phyloP scores from a whole-genome alignment of 2,888 invertebrate genomes.

The Acleris laterana region DNA sequence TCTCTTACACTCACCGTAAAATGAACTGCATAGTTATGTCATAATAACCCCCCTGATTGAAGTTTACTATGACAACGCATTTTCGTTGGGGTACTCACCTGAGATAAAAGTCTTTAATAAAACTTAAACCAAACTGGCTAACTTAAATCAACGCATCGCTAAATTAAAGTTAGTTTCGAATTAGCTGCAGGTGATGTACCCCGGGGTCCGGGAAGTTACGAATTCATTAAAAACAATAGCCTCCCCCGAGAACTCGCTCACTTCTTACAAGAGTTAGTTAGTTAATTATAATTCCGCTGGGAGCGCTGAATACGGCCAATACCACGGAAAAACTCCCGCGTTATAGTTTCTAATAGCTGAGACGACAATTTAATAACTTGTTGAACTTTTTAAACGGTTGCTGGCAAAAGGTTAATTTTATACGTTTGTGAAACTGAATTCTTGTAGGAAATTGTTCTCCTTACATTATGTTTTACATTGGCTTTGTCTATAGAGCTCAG shows the following conservation, averaged over 20 bases:
- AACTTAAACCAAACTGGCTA: constrained; percentile 40
- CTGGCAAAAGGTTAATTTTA: constrained; percentile 1
- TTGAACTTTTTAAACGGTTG: constrained; percentile 33
- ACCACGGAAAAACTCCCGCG: constrained; percentile 45
- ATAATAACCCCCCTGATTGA: no score
- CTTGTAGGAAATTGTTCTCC: no score
- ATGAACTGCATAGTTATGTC: no score
- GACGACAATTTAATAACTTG: constrained; percentile 40
- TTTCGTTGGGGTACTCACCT: no score
- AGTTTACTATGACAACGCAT: no score
- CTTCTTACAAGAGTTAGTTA: constrained; percentile 53
- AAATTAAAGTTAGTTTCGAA: constrained; percentile 47
- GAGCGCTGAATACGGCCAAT: constrained; percentile 50
- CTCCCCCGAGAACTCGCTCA: constrained; percentile 48
- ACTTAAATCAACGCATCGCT: constrained; percentile 47
- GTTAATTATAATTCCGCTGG: constrained; percentile 67
- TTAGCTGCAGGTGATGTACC: constrained; percentile 59
- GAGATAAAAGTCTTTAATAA: background rate
- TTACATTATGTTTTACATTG: no score
- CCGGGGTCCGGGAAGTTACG: constrained; percentile 48
- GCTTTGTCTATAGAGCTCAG: no score
- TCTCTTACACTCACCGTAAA: no score
- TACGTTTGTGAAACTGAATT: no score
- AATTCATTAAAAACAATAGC: constrained; percentile 70
- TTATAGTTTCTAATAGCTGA: constrained; percentile 35